phyloP scores from a whole-genome alignment of 2,113 vertebrate genomes.

The Pelobates fuscus region DNA sequence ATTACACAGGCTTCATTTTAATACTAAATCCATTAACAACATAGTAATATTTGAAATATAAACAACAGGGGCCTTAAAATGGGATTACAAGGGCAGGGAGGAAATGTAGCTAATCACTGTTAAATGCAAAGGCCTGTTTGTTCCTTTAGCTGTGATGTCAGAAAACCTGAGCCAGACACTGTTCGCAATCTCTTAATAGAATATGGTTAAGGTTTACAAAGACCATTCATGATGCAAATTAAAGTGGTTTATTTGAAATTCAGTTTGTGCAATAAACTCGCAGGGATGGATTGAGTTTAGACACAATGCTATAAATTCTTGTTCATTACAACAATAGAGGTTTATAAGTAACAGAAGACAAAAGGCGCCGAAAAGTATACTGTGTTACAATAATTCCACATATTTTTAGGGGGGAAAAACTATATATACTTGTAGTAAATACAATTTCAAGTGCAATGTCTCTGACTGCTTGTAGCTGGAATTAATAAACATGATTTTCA shows the following conservation, averaged over 20 bases:
- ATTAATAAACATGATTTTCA: too few species aligned
- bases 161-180: constrained; percentile 1
- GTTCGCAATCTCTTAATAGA: constrained; percentile 8
- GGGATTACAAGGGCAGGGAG: constrained; percentile 13
- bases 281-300: neutral
- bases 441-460: too few species aligned
- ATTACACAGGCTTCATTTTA: neutral
- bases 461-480: too few species aligned
- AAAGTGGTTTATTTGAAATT: constrained; percentile 16
- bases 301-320: neutral
- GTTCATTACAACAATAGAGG: neutral
- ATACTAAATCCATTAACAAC: constrained; percentile 27
- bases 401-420: too few species aligned
- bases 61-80: constrained; percentile 15
- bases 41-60: constrained; percentile 25
- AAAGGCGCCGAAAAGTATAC: too few species aligned
- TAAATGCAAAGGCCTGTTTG: constrained; percentile 5
- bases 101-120: constrained; percentile 22
- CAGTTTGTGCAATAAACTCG: neutral
- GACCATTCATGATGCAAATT: constrained; percentile 9
- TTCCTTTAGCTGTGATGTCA: constrained; percentile 24
- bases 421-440: too few species aligned
- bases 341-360: neutral
- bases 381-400: too few species aligned
- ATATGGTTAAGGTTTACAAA: constrained; percentile 11